Evolutionary conservation across 64 coral and sea anemone species (phyloP), one percentile per base, ranked within the genome.

Genomic region (Montipora sp.): DNA sequence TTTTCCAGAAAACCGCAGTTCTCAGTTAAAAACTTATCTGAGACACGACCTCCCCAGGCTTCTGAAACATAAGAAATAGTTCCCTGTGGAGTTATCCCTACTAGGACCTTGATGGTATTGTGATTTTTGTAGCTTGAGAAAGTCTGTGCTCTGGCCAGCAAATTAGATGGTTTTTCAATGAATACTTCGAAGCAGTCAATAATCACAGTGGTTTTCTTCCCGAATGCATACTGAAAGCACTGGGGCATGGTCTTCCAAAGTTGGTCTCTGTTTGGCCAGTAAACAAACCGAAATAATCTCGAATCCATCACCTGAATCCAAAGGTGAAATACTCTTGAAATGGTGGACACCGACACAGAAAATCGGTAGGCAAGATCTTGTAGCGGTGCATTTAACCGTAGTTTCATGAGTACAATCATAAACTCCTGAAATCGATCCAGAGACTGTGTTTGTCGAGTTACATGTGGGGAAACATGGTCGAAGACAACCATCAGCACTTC

Each of bases 161-260:
- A 27, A 27, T 27, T 27, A 27, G 24, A 27, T 27, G 24, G 24
- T 27, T 27, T 27, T 27, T 27, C 24, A 27, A 27, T 27, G 24
- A 27, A 27, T 27, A 27, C 24, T 27, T 27, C 24, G 24, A 27
- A 27, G 24, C 24, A 27, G 24, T 79, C 77, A 48, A 79, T 79
- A 3, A 48, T 79, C 47, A 79, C 77, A 13, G 77, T 79, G 51
- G 77, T 79, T 79, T 57, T 79, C 77, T 79, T 79, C 77, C 77
- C 77, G 50, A 79, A 79, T 48, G 77, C 46, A 57, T 79, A 79
- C 77, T 79, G 77, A 79, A 79, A 79, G 51, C 77, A 79, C 77
- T 73, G 70, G 18, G 70, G 70, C 70, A 73, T 73, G 9, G 70
- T 73, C 70, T 73, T 73, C 70, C 70, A 73, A 73, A 73, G 70